Evolutionary conservation across 2,113 vertebrate species (phyloP).

Genomic region (human): GRCh38 chr13:89069501-89070000

Average conservation of each 20-base stretch:
- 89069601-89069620: neutral
- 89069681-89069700: neutral
- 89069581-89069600: neutral
- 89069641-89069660: neutral
- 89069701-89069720: neutral
- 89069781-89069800: neutral
- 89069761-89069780: neutral
- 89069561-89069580: neutral
- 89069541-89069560: neutral
- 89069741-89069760: neutral
- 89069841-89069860: neutral
- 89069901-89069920: neutral
- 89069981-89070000: neutral
- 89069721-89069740: neutral
- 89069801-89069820: neutral
- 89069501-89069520: neutral
- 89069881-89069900: neutral
- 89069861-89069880: neutral
- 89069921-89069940: neutral
- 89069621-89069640: neutral
- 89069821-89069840: neutral
- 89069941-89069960: neutral
- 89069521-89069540: neutral
- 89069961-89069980: neutral
- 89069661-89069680: neutral